These are phyloP conservation scores for Salarias fasciatus DNA, from an alignment of 2,797 vertebrate genomes.

Conservation along the genomic window DNA sequence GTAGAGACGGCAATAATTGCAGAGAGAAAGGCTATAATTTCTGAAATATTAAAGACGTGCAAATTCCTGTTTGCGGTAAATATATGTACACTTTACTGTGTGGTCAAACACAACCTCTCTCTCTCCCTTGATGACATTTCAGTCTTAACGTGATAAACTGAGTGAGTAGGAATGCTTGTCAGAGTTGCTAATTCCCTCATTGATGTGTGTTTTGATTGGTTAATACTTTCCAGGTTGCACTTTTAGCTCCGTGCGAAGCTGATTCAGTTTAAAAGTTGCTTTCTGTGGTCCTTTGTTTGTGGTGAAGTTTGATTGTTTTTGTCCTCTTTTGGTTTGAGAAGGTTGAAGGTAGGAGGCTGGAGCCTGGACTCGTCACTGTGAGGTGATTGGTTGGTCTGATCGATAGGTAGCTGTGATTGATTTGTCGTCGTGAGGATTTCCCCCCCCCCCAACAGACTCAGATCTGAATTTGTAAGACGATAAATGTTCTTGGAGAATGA, in stretches of 20 bases:
- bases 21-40: too few relatives aligned
- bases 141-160: too few relatives aligned
- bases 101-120: neutral
- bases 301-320: slow-evolving; percentile 11
- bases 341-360: slow-evolving; percentile 33
- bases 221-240: slow-evolving; percentile 32
- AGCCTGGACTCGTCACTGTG: slow-evolving; percentile 23
- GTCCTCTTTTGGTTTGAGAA: slow-evolving; percentile 40
- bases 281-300: slow-evolving; percentile 21
- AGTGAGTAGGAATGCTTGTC: slow-evolving; percentile 55
- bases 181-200: neutral
- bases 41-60: neutral
- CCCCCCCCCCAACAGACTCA: slow-evolving; percentile 38
- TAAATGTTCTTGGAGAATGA: slow-evolving; percentile 9
- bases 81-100: neutral
- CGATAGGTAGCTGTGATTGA: slow-evolving; percentile 50
- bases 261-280: slow-evolving; percentile 16
- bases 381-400: slow-evolving; percentile 40
- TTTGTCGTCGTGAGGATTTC: slow-evolving; percentile 42
- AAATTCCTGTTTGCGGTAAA: neutral
- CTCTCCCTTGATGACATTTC: neutral
- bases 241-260: neutral
- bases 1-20: slow-evolving; percentile 1
- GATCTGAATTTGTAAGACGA: slow-evolving; percentile 27
- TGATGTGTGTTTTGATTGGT: neutral